phyloP scores from a whole-genome alignment of 2,797 vertebrate species.

The Otus scops region DNA sequence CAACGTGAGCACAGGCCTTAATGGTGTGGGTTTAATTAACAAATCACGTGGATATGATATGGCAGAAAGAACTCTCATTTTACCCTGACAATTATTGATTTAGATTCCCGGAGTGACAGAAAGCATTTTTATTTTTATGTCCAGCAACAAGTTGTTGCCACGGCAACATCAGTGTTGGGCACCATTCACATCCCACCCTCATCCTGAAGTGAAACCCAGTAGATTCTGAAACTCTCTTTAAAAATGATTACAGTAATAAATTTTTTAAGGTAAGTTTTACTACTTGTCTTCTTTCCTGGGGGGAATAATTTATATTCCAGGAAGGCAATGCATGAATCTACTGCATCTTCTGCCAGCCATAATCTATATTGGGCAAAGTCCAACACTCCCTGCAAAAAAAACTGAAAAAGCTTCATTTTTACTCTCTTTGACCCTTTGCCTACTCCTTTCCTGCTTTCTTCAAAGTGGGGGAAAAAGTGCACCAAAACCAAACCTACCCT shows the following conservation, averaged over 20 bases:
- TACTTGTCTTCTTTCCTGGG: neutral
- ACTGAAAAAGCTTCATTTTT: neutral
- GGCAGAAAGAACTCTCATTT: neutral
- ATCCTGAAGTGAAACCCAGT: constrained; percentile 48
- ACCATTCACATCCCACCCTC: constrained; percentile 28
- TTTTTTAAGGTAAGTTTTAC: neutral
- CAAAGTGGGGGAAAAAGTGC: accelerated
- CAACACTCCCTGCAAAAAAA: neutral
- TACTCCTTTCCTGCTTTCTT: neutral
- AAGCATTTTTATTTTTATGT: constrained; percentile 62
- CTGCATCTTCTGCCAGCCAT: neutral
- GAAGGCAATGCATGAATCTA: neutral
- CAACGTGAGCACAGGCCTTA: neutral
- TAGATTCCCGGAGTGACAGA: constrained; percentile 54
- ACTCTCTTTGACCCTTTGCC: neutral
- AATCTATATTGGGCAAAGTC: neutral
- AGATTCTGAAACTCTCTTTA: constrained; percentile 42
- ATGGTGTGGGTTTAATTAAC: neutral
- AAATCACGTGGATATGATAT: accelerated
- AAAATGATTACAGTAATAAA: neutral
- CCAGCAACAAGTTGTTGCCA: constrained; percentile 71
- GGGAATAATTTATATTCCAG: neutral
- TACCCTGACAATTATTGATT: constrained; percentile 54
- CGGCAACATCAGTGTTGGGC: constrained; percentile 44
- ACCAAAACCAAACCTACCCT: neutral